Evolutionary conservation across 1,140 invertebrate genomes (phyloP), one percentile per base, ranked within the genome.

Genomic region (Musca domestica): DNA sequence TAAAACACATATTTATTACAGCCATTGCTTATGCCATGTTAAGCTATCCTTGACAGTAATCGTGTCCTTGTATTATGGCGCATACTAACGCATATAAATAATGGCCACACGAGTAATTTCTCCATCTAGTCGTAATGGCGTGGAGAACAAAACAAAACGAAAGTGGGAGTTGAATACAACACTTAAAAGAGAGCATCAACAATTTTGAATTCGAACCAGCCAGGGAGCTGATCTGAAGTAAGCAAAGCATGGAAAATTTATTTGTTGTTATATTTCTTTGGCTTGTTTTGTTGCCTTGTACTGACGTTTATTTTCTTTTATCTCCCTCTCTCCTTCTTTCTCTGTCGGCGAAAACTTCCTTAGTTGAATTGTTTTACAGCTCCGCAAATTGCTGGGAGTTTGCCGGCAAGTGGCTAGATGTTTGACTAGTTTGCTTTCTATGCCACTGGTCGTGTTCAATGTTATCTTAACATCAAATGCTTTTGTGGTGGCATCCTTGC

Each of bases 1-100:
- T 20, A 61, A 22, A 61, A 61, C 56, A 41, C 56, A 30, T 61
- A 61, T 61, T 61, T 61, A 61, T 61, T 61, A 61, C 19, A 61
- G 56, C 19, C 56, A 61, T 61, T 61, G 56, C 56, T 61, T 61
- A 61, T 61, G 56, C 56, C 27, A 61, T 61, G 56, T 61, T 61
- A 61, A 61, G 56, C 56, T 20, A 61, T 61, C 56, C 56, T 61
- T 61, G 56, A 61, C 56, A 61, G 56, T 61, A 61, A 61, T 61
- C 56, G 27, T 61, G 56, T 61, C 56, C 56, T 61, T 61, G 56
- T 61, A 61, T 61, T 61, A 61, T 61, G 56, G n/a, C 56, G 56
- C 56, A 61, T 61, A 61, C 56, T 61, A 41, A 61, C 56, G 56
- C 56, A 61, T 30, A 61, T 61, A 61, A 61, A 61, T 61, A 61